phyloP scores from a whole-genome alignment of 1,140 invertebrate genomes.

The Lucilia cuprina region DNA sequence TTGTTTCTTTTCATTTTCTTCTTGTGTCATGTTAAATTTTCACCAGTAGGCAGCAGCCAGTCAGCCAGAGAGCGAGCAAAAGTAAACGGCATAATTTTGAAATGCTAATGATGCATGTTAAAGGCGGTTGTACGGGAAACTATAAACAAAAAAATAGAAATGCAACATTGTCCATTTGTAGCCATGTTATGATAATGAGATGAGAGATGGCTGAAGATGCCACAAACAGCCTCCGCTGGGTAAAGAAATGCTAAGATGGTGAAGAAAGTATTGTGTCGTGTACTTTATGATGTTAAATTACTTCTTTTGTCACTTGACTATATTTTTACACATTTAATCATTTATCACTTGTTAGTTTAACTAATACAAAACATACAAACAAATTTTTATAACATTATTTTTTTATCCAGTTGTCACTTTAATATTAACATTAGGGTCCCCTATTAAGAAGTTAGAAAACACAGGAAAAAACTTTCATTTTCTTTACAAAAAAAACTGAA shows the following conservation, averaged over 20 bases:
- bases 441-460: background rate
- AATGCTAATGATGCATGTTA: slow-evolving; percentile 14
- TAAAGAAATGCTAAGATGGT: background rate
- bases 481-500: background rate
- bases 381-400: background rate
- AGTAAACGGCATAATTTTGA: background rate
- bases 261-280: background rate
- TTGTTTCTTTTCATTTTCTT: background rate
- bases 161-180: slow-evolving; percentile 4
- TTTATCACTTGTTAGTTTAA: slow-evolving; percentile 8
- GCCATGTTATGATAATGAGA: slow-evolving; percentile 13
- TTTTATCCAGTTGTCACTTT: background rate
- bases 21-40: background rate
- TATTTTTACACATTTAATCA: slow-evolving; percentile 1
- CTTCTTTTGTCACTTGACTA: background rate
- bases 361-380: background rate
- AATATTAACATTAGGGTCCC: background rate
- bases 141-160: background rate
- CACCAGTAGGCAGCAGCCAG: background rate
- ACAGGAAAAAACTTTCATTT: background rate
- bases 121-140: background rate
- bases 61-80: background rate
- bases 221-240: background rate
- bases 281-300: slow-evolving; percentile 3
- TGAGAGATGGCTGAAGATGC: background rate